These are phyloP conservation scores for Cosmia trapezina DNA, from an alignment of 2,888 invertebrate species.

Conservation along the genomic window DNA sequence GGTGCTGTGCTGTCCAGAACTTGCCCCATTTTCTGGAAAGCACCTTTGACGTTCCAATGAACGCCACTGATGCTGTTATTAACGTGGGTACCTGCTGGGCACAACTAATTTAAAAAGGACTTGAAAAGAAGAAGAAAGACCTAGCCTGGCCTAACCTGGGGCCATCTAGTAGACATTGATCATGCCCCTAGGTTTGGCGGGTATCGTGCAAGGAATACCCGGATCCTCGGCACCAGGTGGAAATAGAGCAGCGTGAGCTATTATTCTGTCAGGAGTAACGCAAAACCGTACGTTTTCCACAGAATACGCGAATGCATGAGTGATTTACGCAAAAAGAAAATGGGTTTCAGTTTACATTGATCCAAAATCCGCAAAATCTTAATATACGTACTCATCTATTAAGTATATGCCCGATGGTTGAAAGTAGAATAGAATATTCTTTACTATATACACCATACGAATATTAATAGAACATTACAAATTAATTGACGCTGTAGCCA, in stretches of 20 bases:
- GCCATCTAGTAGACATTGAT: not conserved
- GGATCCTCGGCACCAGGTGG: not conserved
- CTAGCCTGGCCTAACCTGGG: no score
- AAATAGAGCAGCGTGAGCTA: not conserved
- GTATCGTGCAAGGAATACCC: not conserved
- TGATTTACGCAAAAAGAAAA: not conserved
- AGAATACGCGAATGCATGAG: not conserved
- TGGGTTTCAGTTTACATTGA: not conserved
- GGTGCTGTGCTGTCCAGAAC: not conserved
- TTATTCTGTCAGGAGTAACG: not conserved
- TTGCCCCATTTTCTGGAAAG: not conserved
- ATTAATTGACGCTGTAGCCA: slow-evolving; percentile 25
- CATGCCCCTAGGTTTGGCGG: not conserved
- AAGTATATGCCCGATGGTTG: not conserved
- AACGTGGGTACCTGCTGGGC: not conserved
- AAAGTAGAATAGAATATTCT: not conserved
- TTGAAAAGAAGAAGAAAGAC: not conserved
- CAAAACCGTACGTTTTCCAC: not conserved
- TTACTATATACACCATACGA: not conserved
- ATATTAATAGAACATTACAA: slow-evolving; percentile 22
- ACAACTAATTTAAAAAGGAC: not conserved
- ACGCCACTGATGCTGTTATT: not conserved
- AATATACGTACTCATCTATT: no score
- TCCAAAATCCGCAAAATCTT: not conserved
- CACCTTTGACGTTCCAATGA: not conserved